These are phyloP conservation scores for Eristalis pertinax DNA, from an alignment of 2,888 invertebrate species.

Conservation along the genomic window DNA sequence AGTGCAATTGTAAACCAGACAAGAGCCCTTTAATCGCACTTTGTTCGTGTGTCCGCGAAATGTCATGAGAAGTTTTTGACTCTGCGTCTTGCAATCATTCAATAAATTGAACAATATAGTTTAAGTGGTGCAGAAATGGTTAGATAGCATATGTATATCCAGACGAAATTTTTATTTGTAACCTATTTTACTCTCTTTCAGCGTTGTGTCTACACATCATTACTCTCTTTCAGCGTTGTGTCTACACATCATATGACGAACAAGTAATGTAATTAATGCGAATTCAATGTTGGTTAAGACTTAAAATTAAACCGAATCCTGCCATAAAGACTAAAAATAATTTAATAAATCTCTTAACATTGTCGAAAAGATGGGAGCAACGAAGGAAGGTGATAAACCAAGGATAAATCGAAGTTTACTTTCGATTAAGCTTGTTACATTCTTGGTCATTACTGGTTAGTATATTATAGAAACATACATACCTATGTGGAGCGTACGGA, in stretches of 20 bases:
- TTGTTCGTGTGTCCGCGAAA: slow-evolving; percentile 2
- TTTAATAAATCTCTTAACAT: slow-evolving; percentile 8
- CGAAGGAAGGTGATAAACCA: slow-evolving; percentile 78
- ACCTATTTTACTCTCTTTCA: slow-evolving; percentile 5
- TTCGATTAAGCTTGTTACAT: slow-evolving; percentile 90
- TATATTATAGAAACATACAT: slow-evolving; percentile 15
- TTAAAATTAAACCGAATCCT: slow-evolving; percentile 53
- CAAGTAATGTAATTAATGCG: slow-evolving; percentile 22
- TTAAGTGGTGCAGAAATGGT: not conserved
- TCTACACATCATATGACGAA: slow-evolving; percentile 38
- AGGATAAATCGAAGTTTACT: slow-evolving; percentile 87
- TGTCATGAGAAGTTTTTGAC: not conserved
- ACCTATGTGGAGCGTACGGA: not conserved
- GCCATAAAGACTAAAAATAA: slow-evolving; percentile 60
- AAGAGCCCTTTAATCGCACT: slow-evolving; percentile 28
- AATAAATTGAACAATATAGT: slow-evolving; percentile 20
- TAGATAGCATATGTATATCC: not conserved
- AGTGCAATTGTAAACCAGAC: slow-evolving; percentile 44
- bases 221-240: slow-evolving; percentile 34
- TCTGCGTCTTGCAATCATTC: slow-evolving; percentile 30
- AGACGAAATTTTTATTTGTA: not conserved
- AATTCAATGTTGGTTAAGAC: slow-evolving; percentile 42
- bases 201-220: slow-evolving; percentile 26
- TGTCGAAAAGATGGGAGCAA: slow-evolving; percentile 77
- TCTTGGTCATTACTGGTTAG: slow-evolving; percentile 90